A percentile compares a stretch with the other conserved stretches of the same genome.
Evolutionary conservation across 2,797 vertebrate species (phyloP).

Genomic region (Leucoraja ocellata): DNA sequence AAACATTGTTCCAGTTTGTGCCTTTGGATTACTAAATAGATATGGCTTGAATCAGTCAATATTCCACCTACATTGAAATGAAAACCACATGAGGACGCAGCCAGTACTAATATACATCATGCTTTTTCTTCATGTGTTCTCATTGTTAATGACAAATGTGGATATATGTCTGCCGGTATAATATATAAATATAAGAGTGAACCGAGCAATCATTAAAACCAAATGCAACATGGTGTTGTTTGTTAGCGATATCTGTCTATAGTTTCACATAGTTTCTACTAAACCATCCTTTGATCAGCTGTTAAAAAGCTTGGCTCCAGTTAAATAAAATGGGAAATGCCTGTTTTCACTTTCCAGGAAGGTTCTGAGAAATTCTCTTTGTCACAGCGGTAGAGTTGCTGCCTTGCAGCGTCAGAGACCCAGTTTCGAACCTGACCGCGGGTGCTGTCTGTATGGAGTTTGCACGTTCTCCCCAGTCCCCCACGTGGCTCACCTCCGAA

Average conservation of each 20-base stretch:
- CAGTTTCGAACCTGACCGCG: too few relatives aligned
- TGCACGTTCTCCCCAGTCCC: too few relatives aligned
- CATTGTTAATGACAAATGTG: neutral
- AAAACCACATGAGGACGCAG: neutral
- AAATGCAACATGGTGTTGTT: neutral
- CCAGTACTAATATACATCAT: neutral
- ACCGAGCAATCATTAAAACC: neutral
- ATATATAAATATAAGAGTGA: neutral
- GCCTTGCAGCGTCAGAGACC: too few relatives aligned
- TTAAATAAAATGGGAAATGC: neutral
- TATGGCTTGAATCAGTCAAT: neutral
- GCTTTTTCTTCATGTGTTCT: neutral
- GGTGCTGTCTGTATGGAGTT: too few relatives aligned
- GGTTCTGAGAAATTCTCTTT: neutral
- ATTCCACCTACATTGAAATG: neutral
- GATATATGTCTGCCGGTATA: neutral
- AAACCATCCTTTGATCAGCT: neutral
- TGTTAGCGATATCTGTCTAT: neutral
- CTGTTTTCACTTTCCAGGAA: neutral
- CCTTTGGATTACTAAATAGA: neutral
- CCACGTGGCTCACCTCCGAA: too few relatives aligned
- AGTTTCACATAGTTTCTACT: neutral
- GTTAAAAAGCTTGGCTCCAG: neutral
- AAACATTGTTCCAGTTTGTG: slow-evolving; percentile 14
- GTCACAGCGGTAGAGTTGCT: too few relatives aligned